Percentiles rank a stretch among this genome's conserved stretches.
These are phyloP conservation scores for Tympanuchus pallidicinctus DNA, from an alignment of 2,113 vertebrate genomes.

Conservation along the genomic window DNA sequence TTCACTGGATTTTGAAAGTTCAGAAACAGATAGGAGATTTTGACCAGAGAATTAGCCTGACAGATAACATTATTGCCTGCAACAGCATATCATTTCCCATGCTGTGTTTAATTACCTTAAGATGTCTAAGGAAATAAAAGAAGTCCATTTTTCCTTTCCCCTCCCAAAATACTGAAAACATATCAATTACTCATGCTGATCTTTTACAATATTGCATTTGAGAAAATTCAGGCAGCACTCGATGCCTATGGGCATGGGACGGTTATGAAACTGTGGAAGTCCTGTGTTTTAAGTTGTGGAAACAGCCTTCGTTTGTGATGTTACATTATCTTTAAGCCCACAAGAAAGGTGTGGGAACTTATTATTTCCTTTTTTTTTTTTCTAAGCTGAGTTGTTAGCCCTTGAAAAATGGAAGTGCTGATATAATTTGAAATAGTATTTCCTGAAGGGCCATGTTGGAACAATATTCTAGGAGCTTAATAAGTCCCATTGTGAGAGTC, in stretches of 20 bases:
- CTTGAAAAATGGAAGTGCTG: slow-evolving; percentile 61
- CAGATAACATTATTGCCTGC: background rate
- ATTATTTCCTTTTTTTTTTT: background rate
- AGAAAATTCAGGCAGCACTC: background rate
- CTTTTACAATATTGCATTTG: background rate
- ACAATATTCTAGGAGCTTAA: slow-evolving; percentile 40
- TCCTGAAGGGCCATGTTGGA: slow-evolving; percentile 49
- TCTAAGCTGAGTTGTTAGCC: slow-evolving; percentile 21
- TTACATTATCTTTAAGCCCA: background rate
- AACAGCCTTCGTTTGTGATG: background rate
- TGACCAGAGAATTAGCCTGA: background rate
- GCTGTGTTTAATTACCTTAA: background rate
- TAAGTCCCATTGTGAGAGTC: slow-evolving; percentile 47
- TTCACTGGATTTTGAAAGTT: background rate
- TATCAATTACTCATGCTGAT: background rate
- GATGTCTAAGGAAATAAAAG: background rate
- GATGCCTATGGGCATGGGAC: background rate
- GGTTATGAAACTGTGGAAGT: background rate
- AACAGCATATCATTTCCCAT: background rate
- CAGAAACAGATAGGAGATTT: background rate
- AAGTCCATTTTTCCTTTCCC: background rate
- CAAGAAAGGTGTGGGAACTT: background rate
- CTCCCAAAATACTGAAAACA: background rate
- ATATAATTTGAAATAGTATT: slow-evolving; percentile 62
- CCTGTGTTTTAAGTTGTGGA: background rate